These are phyloP conservation scores for Delia radicum DNA, from an alignment of 1,140 invertebrate genomes.

Conservation along the genomic window DNA sequence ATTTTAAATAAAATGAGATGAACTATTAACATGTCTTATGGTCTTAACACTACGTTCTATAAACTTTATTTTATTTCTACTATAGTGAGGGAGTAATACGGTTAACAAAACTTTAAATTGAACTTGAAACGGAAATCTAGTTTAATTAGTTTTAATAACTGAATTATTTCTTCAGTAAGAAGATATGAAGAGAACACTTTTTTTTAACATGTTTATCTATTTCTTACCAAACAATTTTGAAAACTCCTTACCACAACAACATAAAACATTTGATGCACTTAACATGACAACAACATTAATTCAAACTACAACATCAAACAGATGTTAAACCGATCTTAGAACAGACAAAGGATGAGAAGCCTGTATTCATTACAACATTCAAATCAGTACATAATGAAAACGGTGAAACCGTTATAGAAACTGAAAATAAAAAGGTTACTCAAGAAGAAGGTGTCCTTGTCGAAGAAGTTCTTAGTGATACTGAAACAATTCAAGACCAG, in stretches of 20 bases:
- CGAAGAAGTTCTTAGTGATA: slow-evolving; percentile 56
- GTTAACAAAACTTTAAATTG: too few relatives aligned
- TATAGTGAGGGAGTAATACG: too few relatives aligned
- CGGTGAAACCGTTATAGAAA: slow-evolving; percentile 48
- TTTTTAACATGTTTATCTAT: slow-evolving; percentile 32
- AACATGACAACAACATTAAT: slow-evolving; percentile 28
- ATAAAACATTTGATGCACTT: slow-evolving; percentile 5
- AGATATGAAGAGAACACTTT: slow-evolving; percentile 12
- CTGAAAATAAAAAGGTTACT: slow-evolving; percentile 48
- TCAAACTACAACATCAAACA: slow-evolving; percentile 23
- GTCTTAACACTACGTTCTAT: background rate
- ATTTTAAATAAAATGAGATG: background rate
- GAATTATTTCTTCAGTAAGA: background rate
- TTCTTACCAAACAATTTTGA: slow-evolving; percentile 26
- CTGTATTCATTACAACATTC: slow-evolving; percentile 53
- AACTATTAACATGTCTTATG: background rate
- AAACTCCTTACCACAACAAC: slow-evolving; percentile 25
- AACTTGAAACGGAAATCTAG: too few relatives aligned
- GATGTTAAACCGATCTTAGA: slow-evolving; percentile 44
- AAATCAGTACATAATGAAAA: slow-evolving; percentile 52
- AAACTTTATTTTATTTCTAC: too few relatives aligned
- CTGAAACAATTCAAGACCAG: slow-evolving; percentile 43
- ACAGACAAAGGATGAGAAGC: slow-evolving; percentile 44
- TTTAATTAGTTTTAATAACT: too few relatives aligned
- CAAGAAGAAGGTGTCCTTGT: slow-evolving; percentile 50